Evolutionary conservation across 2,113 vertebrate genomes (phyloP), one percentile per base, ranked within the genome.

Genomic region (Chamaetylas fuelleborni): DNA sequence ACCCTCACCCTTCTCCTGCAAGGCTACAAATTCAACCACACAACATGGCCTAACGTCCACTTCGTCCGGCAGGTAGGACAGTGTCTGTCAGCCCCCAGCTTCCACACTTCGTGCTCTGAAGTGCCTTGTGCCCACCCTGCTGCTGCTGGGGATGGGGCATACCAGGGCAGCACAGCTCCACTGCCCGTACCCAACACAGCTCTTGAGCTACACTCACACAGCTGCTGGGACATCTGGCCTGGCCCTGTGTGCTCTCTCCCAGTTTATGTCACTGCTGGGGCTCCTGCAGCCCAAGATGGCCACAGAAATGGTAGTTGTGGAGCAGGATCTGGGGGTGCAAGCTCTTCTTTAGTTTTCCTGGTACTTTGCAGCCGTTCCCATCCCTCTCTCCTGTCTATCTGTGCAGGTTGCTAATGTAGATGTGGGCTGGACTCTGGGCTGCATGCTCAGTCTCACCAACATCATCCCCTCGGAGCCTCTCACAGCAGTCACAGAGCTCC

Each of bases 381-480:
- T 19, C 13, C 14, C 18, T 79, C 22, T 76, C 64, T 24, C 73
- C 62, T 14, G 53, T 85, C 43, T 67, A 13, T 65, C 87, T 90
- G 80, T 81, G 5, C 96, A 99, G 99, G 98, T 98, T 1, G 91
- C 97, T 12, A 89, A 96, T 3, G 43, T 95, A 4, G 98, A 98
- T 0, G 92, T 98, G 82, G 98, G 98, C 50, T 99, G 98, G 99
- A 98, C 98, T 19, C 97, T 99, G 83, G 98, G 99, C 79, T 99
- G 98, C 96, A 98, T 99, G 98, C 97, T 99, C 70, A 98, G 88
- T 45, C 91, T 98, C 81, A 99, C 98, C 95, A 99, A 97, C 84
- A 81, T 98, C 79, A 95, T 99, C 88, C 98, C 98, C 1, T 96
- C 96, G 0, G 98, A 98, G 83, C 66, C n/a, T n/a, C 81, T 95